These are phyloP conservation scores for Tetraodon nigroviridis DNA, from an alignment of 2,113 vertebrate genomes.

Conservation along the genomic window DNA sequence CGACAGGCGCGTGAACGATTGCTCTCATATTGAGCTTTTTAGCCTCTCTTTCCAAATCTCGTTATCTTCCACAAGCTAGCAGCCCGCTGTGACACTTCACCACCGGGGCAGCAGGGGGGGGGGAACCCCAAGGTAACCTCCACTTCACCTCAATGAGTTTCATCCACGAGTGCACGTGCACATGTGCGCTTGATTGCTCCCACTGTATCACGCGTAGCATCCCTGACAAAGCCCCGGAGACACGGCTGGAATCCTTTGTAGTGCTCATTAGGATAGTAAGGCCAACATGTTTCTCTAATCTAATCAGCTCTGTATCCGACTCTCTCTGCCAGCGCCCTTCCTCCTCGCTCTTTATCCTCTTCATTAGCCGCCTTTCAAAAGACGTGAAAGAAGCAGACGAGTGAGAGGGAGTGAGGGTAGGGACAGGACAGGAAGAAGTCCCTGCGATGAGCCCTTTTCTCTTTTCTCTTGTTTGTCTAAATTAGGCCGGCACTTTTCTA, in stretches of 20 bases:
- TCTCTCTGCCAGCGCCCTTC: neutral
- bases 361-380: constrained; percentile 61
- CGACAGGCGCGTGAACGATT: too few relatives aligned
- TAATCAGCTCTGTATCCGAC: constrained; percentile 62
- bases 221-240: constrained; percentile 44
- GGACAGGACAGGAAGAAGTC: constrained; percentile 47
- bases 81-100: constrained; percentile 48
- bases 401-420: constrained; percentile 18
- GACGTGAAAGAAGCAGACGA: constrained; percentile 36
- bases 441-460: constrained; percentile 50
- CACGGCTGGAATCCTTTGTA: constrained; percentile 62
- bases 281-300: constrained; percentile 68
- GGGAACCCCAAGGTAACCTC: constrained; percentile 44
- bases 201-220: constrained; percentile 38
- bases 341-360: constrained; percentile 50
- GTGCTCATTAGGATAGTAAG: constrained; percentile 70
- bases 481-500: constrained; percentile 14
- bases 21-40: too few relatives aligned
- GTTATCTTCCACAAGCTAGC: constrained; percentile 41
- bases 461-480: constrained; percentile 19
- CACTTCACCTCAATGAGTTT: constrained; percentile 47
- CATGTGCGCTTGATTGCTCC: constrained; percentile 14
- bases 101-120: constrained; percentile 30
- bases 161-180: constrained; percentile 1
- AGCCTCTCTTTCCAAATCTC: constrained; percentile 11